phyloP scores from a whole-genome alignment of 2,797 vertebrate species.

The Peromyscus eremicus region DNA sequence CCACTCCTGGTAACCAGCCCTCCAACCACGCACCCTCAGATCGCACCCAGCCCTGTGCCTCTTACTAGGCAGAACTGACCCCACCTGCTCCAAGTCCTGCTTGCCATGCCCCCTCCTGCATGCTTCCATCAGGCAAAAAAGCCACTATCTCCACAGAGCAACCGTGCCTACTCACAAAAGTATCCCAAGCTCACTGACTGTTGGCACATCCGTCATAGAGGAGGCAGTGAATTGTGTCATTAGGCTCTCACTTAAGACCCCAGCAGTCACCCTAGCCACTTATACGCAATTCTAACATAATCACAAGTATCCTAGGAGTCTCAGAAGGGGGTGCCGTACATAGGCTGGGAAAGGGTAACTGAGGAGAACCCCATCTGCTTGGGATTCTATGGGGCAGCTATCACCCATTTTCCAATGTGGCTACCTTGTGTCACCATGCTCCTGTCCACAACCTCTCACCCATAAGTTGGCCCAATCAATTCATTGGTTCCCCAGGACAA shows the following conservation, averaged over 20 bases:
- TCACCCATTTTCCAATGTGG: not conserved
- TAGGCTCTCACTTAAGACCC: not conserved
- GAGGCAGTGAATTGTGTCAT: not conserved
- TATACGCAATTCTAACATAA: not conserved
- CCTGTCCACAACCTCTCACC: not conserved
- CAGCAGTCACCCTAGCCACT: not conserved
- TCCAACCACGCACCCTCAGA: not conserved
- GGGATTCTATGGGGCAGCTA: not conserved
- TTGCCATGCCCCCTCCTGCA: not conserved
- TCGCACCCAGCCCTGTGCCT: not conserved
- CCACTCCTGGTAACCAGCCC: not conserved
- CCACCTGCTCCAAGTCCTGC: not conserved
- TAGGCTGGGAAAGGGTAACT: not conserved
- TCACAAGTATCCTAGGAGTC: not conserved
- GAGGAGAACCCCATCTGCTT: not conserved
- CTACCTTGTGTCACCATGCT: not conserved
- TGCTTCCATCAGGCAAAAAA: not conserved
- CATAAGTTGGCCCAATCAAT: not conserved
- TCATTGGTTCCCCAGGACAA: not conserved
- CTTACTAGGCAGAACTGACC: not conserved
- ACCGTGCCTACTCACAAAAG: not conserved
- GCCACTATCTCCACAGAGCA: not conserved
- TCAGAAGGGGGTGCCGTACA: not conserved
- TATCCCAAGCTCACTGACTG: not conserved
- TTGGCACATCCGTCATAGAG: not conserved